These are phyloP conservation scores for Salminus brasiliensis DNA, from an alignment of 2,113 vertebrate genomes.

Conservation along the genomic window DNA sequence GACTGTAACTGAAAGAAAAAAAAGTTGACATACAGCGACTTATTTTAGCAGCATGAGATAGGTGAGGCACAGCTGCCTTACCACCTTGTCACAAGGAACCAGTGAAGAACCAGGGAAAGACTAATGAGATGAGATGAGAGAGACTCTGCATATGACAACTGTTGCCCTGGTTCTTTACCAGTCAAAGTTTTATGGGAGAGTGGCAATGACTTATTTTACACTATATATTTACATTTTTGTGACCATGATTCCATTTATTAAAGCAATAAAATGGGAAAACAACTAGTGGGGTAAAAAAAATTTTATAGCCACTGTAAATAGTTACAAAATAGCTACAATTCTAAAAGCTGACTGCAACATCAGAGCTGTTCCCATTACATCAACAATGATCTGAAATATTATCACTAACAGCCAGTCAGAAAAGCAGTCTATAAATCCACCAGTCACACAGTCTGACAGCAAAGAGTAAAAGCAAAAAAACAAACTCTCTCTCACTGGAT, in stretches of 20 bases:
- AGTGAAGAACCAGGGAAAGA: neutral
- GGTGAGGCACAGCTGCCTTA: conserved; percentile 17
- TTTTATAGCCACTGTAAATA: too few relatives aligned
- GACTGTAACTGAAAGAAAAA: conserved; percentile 52
- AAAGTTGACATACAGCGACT: conserved; percentile 19
- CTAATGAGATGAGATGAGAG: neutral
- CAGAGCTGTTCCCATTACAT: neutral
- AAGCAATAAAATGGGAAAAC: too few relatives aligned
- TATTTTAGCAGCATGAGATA: conserved; percentile 9
- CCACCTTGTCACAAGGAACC: conserved; percentile 11
- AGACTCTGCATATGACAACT: conserved; percentile 23
- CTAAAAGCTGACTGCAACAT: neutral
- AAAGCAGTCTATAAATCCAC: conserved; percentile 11
- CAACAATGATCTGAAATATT: conserved; percentile 26
- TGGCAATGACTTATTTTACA: too few relatives aligned
- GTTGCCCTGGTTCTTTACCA: too few relatives aligned
- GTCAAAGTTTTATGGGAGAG: too few relatives aligned
- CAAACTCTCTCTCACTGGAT: conserved; percentile 37
- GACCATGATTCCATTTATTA: too few relatives aligned
- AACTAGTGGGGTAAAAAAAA: too few relatives aligned
- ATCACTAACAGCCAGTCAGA: conserved; percentile 11
- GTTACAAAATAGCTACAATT: too few relatives aligned
- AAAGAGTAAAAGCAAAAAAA: conserved; percentile 54
- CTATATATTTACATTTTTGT: too few relatives aligned
- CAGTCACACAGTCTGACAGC: neutral